phyloP scores from a whole-genome alignment of 2,888 invertebrate genomes.

The Melinaea marsaeus region DNA sequence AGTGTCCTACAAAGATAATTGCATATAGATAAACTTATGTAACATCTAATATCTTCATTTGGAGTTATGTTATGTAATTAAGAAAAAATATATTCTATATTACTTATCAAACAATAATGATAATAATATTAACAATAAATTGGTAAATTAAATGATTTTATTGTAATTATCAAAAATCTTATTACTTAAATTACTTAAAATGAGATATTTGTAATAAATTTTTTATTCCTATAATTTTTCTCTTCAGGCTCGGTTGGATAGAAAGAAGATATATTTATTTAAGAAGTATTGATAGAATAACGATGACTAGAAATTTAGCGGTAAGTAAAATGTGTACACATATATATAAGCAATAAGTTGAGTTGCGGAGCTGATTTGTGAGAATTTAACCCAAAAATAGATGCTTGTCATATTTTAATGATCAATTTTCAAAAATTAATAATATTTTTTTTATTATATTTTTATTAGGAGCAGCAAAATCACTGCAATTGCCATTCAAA shows the following conservation, averaged over 20 bases:
- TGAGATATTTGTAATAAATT: not conserved
- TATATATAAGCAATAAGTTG: not conserved
- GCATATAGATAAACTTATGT: too few relatives aligned
- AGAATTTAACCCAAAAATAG: not conserved
- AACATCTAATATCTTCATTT: too few relatives aligned
- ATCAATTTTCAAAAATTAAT: not conserved
- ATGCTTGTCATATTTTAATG: too few relatives aligned
- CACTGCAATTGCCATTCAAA: slow-evolving; percentile 37
- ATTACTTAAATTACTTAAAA: too few relatives aligned
- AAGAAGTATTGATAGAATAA: not conserved
- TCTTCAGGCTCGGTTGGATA: not conserved
- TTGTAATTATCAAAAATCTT: too few relatives aligned
- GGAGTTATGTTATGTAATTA: too few relatives aligned
- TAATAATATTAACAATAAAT: too few relatives aligned
- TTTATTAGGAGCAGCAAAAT: slow-evolving; percentile 42
- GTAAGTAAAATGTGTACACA: not conserved
- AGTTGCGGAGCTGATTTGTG: not conserved
- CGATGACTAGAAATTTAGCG: slow-evolving; percentile 3
- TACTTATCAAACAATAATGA: too few relatives aligned
- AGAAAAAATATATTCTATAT: too few relatives aligned
- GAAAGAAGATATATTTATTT: not conserved
- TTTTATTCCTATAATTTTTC: not conserved
- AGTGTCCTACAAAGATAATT: too few relatives aligned
- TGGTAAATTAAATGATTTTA: too few relatives aligned
- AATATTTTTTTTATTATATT: slow-evolving; percentile 28